Base-by-base conservation (phyloP, 1,140 invertebrate species). In the Drosophila littoralis region DNA sequence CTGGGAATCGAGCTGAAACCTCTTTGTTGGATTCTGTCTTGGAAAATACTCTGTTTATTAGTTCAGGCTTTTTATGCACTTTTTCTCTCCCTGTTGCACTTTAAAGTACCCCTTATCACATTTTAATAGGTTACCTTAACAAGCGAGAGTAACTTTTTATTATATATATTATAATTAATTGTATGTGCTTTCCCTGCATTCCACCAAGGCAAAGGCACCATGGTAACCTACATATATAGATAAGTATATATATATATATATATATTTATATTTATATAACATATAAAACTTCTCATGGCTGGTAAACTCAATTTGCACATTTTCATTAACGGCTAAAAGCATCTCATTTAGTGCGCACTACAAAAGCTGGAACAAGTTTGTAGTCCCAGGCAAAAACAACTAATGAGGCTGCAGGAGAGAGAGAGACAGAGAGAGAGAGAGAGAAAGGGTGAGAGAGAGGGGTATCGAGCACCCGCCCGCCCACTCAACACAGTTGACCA, bases 301-400 rank as follows among this genome's bases (percentile, higher is more conserved):
- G 66, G 46, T 61, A 61, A 86, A 85, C 82, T 82, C 76, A 86
- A 88, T 86, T 86, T 88, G 17, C 68, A 70, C 52, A 77, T 79
- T 86, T 86, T 86, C 78, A 55, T 83, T 84, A 74, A 68, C 52
- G 74, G 74, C 81, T 84, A 81, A 84, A 84, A 84, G 81, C 78
- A 68, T 74, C 63, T 79, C 79, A 74, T 74, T 77, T 70, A 52
- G 58, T 64, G 48, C 22, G 58, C 22, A 58, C 45, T 35, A 43
- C 33, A 36, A 51, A 17, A 43, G 70, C 17, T 45, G 22, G 48
- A 54, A 73, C 48, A 73, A 68, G 64, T 68, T 73, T 57, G 48
- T 46, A 15, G 22, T 45, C 7, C 35, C 60, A 51, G 52, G 22
- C 32, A 48, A 42, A 22, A 60, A 38, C 33, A 17, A 46, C 28